A percentile compares a stretch with the other conserved stretches of the same genome.
These are phyloP conservation scores for Hoplias malabaricus DNA, from an alignment of 2,113 vertebrate species.

Conservation along the genomic window DNA sequence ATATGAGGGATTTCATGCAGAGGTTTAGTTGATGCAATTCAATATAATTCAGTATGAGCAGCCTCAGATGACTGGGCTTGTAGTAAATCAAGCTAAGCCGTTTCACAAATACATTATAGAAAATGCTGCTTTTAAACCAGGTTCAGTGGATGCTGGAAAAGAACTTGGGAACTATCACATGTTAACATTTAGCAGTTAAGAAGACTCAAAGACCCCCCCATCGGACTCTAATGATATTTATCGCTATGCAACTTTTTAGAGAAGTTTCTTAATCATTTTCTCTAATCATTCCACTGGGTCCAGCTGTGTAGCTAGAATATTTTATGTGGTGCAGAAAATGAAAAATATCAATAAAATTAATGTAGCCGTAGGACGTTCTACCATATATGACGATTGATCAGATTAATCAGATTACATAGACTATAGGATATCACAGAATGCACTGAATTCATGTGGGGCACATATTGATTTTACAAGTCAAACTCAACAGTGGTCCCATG, in stretches of 20 bases:
- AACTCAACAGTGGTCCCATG: constrained; percentile 15
- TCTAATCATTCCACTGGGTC: constrained; percentile 4
- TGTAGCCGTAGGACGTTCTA: constrained; percentile 4
- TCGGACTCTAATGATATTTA: not conserved
- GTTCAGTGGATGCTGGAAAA: not conserved
- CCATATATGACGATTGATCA: constrained; percentile 13
- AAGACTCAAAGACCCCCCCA: not conserved
- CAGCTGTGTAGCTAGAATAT: not conserved
- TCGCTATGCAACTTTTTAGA: not conserved
- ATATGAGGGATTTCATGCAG: not conserved
- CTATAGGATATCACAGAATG: constrained; percentile 16
- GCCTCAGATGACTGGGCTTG: not conserved
- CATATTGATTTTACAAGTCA: constrained; percentile 36
- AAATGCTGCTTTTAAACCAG: not conserved
- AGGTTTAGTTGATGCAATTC: not conserved
- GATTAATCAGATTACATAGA: constrained; percentile 26
- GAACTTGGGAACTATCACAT: not conserved
- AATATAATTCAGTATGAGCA: not conserved
- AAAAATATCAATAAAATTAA: constrained; percentile 38
- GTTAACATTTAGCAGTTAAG: not conserved
- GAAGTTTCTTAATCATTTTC: constrained; percentile 6
- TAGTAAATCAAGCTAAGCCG: not conserved
- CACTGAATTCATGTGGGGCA: constrained; percentile 10
- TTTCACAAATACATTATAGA: not conserved
- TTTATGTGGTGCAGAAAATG: constrained; percentile 28